These are phyloP conservation scores for Liparis tanakae DNA, from an alignment of 2,797 vertebrate species.

Conservation along the genomic window DNA sequence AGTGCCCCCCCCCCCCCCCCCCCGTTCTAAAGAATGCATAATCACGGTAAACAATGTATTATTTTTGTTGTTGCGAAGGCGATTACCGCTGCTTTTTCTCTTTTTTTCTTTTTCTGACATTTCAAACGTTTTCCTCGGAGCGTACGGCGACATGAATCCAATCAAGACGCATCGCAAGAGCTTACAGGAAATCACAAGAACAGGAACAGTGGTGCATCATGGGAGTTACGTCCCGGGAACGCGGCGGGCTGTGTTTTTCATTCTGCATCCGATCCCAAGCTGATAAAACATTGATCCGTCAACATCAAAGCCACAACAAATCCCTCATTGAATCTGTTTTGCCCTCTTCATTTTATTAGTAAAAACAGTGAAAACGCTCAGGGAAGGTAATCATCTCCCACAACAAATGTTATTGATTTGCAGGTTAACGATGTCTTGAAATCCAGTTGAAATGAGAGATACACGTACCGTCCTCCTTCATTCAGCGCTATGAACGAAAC, in stretches of 20 bases:
- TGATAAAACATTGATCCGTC: conserved; percentile 24
- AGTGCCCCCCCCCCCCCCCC: conserved; percentile 47
- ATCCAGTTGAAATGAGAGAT: neutral
- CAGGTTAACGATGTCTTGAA: neutral
- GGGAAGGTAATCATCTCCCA: neutral
- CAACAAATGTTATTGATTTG: neutral
- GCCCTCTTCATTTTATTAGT: conserved; percentile 2
- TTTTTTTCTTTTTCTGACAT: neutral
- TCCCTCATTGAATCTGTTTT: conserved; percentile 2
- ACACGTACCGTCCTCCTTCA: neutral
- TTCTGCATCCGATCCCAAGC: conserved; percentile 33
- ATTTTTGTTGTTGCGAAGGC: no score
- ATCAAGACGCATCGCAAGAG: conserved; percentile 11
- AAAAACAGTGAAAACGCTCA: neutral
- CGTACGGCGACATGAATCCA: conserved; percentile 7
- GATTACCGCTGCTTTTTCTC: no score
- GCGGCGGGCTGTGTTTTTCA: neutral
- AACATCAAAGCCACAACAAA: conserved; percentile 20
- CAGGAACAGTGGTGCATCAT: conserved; percentile 11
- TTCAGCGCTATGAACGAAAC: neutral
- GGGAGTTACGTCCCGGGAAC: conserved; percentile 19
- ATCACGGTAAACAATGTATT: conserved; percentile 70
- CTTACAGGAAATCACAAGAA: conserved; percentile 4
- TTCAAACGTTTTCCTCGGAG: conserved; percentile 31
- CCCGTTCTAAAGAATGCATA: conserved; percentile 55